Conservation (phyloP, 37 sponge, comb jelly and placozoan species). For the Crambe crambe region DNA sequence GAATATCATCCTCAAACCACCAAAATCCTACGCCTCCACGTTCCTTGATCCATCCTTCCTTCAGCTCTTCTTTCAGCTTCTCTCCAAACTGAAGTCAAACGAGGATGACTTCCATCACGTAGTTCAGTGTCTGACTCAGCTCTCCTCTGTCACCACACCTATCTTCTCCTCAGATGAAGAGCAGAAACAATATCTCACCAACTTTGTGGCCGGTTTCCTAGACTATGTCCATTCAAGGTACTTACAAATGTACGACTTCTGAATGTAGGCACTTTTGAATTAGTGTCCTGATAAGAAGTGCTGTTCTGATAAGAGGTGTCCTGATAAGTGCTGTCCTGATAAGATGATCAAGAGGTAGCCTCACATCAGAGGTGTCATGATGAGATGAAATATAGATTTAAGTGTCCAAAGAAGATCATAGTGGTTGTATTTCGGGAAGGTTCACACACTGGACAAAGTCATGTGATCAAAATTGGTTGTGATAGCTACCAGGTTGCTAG, state of each 20-base stretch:
- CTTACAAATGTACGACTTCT: neutral
- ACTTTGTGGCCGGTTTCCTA: constrained; percentile 35
- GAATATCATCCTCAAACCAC: constrained; percentile 41
- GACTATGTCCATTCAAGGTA: constrained; percentile 32
- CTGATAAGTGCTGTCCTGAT: no score
- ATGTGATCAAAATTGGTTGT: no score
- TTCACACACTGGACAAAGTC: no score
- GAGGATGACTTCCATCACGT: constrained; percentile 34
- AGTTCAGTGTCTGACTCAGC: constrained; percentile 71
- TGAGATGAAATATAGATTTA: no score
- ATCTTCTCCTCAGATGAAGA: constrained; percentile 32
- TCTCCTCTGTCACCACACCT: constrained; percentile 60
- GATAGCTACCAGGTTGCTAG: no score
- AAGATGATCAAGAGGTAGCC: no score
- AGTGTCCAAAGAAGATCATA: no score
- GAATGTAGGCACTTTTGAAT: no score
- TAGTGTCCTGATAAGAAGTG: no score
- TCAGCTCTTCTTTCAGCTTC: constrained; percentile 57
- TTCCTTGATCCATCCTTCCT: constrained; percentile 52
- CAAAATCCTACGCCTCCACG: constrained; percentile 25
- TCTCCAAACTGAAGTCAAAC: neutral
- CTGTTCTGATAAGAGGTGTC: no score
- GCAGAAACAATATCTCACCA: constrained; percentile 25
- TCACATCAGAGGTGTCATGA: no score
- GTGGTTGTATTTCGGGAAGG: no score